Evolutionary conservation across 2,888 invertebrate genomes (phyloP).

Genomic region (Ernsta delagoae): DNA sequence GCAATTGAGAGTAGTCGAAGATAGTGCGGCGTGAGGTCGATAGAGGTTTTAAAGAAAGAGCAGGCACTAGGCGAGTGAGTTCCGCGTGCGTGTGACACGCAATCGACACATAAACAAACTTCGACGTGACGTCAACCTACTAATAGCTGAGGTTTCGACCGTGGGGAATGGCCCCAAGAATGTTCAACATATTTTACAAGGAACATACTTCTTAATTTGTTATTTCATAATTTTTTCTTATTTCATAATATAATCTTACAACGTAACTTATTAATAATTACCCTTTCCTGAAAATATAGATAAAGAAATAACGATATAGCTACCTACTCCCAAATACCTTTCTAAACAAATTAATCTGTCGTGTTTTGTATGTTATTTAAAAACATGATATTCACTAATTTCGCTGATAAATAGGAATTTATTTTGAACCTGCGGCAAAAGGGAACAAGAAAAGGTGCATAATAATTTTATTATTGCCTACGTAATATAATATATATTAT

Average conservation of each 20-base stretch:
- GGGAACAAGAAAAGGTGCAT: too few relatives aligned
- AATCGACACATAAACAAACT: constrained; percentile 57
- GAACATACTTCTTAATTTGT: not conserved
- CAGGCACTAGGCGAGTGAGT: constrained; percentile 44
- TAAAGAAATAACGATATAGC: too few relatives aligned
- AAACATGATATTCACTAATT: too few relatives aligned
- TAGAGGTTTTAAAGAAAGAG: constrained; percentile 47
- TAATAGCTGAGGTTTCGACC: constrained; percentile 32
- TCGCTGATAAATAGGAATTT: too few relatives aligned
- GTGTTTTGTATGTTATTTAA: too few relatives aligned
- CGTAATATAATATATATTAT: too few relatives aligned
- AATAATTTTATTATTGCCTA: too few relatives aligned
- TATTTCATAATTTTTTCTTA: not conserved
- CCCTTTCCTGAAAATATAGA: too few relatives aligned
- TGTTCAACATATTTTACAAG: constrained; percentile 14
- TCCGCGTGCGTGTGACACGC: constrained; percentile 60
- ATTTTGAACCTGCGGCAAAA: too few relatives aligned
- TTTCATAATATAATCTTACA: not conserved
- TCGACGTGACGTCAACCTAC: constrained; percentile 52
- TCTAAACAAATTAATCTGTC: too few relatives aligned
- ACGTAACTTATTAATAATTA: too few relatives aligned
- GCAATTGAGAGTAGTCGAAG: constrained; percentile 15
- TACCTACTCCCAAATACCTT: too few relatives aligned
- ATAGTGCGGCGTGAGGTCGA: constrained; percentile 26
- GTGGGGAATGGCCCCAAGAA: constrained; percentile 7